A percentile compares a stretch with the other conserved stretches of the same genome.
Conservation (phyloP, 2,888 invertebrate genomes). For the Apamea crenata region DNA sequence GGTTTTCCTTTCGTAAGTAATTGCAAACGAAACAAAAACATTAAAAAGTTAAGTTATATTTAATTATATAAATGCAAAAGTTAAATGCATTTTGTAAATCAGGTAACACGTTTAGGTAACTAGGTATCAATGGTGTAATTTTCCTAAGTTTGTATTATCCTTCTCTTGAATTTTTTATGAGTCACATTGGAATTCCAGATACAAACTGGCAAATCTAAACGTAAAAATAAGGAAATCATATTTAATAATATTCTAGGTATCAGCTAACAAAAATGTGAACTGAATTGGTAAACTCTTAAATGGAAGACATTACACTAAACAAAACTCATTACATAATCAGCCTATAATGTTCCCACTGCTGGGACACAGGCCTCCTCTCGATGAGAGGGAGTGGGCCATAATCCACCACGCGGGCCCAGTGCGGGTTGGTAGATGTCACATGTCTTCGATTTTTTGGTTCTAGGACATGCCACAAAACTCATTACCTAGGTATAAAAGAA, state of each 20-base stretch:
- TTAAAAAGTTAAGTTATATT: neutral
- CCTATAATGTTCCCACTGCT: no score
- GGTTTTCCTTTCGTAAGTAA: neutral
- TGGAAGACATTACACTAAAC: slow-evolving; percentile 26
- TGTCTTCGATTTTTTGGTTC: no score
- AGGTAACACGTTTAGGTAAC: slow-evolving; percentile 16
- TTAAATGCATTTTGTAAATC: slow-evolving; percentile 9
- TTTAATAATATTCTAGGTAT: neutral
- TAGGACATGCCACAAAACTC: neutral
- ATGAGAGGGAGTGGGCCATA: no score
- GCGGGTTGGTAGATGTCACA: no score
- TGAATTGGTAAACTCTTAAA: neutral
- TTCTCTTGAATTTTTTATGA: neutral
- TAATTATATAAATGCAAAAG: neutral
- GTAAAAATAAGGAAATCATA: neutral
- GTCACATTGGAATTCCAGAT: neutral
- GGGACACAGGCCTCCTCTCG: no score
- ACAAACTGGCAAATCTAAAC: neutral
- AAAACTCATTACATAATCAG: neutral
- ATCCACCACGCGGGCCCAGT: no score
- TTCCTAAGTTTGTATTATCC: neutral
- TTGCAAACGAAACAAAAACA: neutral
- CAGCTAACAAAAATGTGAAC: neutral
- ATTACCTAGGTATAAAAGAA: neutral
- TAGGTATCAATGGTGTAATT: slow-evolving; percentile 6